A percentile compares a stretch with the other conserved stretches of the same genome.
These are phyloP conservation scores for Lithobius niger DNA, from an alignment of 1,140 invertebrate species.

Conservation along the genomic window DNA sequence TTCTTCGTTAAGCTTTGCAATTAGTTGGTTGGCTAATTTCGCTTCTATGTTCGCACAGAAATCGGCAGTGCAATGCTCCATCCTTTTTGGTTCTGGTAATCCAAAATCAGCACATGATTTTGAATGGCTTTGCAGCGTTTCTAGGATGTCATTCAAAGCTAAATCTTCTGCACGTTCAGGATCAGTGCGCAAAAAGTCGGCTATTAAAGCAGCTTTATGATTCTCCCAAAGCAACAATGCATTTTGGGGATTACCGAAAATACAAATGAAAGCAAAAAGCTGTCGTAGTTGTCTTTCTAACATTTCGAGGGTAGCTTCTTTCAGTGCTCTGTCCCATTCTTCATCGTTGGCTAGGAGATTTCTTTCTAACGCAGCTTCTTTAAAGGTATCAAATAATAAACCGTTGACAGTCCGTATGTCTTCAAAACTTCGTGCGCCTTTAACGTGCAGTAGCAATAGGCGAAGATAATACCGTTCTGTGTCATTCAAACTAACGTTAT, in stretches of 20 bases:
- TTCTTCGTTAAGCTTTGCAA: too few species aligned
- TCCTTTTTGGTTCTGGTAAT: background rate
- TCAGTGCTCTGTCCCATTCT: background rate
- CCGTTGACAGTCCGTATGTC: background rate
- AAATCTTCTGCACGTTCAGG: conserved; percentile 7
- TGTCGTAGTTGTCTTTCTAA: background rate
- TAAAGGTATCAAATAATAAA: background rate
- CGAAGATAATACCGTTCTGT: background rate
- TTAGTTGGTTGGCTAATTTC: too few species aligned
- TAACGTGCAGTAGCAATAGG: background rate
- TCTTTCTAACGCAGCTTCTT: background rate
- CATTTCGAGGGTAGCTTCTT: background rate
- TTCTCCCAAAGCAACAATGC: background rate
- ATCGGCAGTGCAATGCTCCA: too few species aligned
- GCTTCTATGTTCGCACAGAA: too few species aligned
- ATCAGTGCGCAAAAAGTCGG: background rate
- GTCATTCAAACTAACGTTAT: background rate
- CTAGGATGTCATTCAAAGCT: background rate
- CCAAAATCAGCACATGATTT: background rate
- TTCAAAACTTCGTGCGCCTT: background rate
- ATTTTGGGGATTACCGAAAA: background rate
- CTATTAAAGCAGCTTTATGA: background rate
- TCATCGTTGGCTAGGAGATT: background rate
- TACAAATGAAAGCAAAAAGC: background rate
- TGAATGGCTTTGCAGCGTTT: background rate